Conservation (phyloP, 2,888 invertebrate genomes). For the Metalampra italica region DNA sequence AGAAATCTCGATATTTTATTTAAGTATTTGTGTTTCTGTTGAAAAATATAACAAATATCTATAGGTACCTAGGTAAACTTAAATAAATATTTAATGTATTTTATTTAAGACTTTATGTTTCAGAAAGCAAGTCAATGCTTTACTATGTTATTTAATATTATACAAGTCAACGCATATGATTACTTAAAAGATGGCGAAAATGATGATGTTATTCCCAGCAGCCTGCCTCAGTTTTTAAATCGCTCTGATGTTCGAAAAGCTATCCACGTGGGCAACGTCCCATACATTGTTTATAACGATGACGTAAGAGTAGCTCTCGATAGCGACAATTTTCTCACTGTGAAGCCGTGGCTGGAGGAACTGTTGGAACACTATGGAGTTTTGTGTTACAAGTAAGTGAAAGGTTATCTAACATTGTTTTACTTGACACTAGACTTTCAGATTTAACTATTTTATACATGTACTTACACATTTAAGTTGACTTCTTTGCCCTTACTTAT, state of each 20-base stretch:
- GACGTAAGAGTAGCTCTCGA: background rate
- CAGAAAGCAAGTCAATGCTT: background rate
- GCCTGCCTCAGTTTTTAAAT: background rate
- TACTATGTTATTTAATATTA: background rate
- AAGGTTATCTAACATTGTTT: background rate
- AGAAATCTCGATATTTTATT: no score
- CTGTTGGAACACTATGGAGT: constrained; percentile 22
- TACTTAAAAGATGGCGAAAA: background rate
- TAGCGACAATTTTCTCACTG: background rate
- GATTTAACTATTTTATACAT: no score
- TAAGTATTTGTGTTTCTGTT: no score
- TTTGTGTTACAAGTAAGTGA: constrained; percentile 17
- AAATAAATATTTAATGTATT: no score
- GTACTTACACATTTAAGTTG: no score
- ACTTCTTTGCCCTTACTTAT: no score
- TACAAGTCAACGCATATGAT: background rate
- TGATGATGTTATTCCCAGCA: background rate
- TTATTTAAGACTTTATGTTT: no score
- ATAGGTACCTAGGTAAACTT: no score
- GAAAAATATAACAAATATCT: no score
- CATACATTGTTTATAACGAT: background rate
- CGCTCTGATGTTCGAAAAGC: background rate
- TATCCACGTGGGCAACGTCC: background rate
- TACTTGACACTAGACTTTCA: no score
- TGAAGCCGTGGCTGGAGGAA: constrained; percentile 22